phyloP scores from a whole-genome alignment of 2,797 vertebrate species.

The Masticophis lateralis region DNA sequence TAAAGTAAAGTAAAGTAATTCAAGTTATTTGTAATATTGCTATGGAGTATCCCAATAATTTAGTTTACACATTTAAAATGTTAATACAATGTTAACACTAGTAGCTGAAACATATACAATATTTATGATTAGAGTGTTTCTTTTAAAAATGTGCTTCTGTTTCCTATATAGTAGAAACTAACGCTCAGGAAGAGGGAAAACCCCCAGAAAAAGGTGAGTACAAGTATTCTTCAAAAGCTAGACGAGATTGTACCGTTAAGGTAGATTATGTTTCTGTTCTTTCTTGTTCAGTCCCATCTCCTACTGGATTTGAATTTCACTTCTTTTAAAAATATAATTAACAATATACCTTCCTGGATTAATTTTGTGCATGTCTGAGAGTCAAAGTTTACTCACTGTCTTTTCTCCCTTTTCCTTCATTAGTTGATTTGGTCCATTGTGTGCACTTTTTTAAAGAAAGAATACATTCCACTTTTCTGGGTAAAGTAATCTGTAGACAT shows the following conservation, averaged over 20 bases:
- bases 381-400: background rate
- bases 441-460: background rate
- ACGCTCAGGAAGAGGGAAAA: background rate
- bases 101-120: background rate
- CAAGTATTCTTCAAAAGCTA: background rate
- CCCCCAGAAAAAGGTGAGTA: slow-evolving; percentile 1
- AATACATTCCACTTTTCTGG: background rate
- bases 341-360: slow-evolving; percentile 16
- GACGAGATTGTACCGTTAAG: background rate
- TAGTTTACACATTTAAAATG: background rate
- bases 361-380: slow-evolving; percentile 20
- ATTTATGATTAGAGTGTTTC: background rate
- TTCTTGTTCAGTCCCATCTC: background rate
- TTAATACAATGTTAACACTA: background rate
- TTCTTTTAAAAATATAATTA: slow-evolving; percentile 18
- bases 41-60: background rate
- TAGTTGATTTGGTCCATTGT: background rate
- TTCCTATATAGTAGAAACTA: slow-evolving; percentile 1
- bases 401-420: background rate
- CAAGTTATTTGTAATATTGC: background rate
- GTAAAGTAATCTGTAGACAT: background rate
- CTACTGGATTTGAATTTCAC: slow-evolving; percentile 5
- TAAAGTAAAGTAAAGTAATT: no score
- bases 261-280: slow-evolving; percentile 8
- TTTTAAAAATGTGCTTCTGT: background rate